These are phyloP conservation scores for Hydractinia echinata DNA, from an alignment of 30 jellyfish, hydroid and myxozoan genomes.

Conservation along the genomic window DNA sequence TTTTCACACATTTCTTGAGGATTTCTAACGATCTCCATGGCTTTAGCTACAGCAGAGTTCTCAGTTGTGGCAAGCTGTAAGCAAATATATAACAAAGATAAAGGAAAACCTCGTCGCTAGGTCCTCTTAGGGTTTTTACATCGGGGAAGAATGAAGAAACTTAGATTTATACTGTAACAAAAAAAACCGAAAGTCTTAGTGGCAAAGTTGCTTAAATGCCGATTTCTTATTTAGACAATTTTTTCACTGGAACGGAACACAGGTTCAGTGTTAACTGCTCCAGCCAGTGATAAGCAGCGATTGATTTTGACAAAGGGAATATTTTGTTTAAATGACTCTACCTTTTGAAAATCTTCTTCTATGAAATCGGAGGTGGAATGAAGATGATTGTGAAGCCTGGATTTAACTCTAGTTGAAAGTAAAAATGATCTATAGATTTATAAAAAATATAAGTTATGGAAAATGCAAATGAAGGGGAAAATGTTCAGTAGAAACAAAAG, in stretches of 20 bases:
- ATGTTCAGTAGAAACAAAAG: not conserved
- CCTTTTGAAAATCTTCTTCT: constrained; percentile 64
- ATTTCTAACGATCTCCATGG: constrained; percentile 55
- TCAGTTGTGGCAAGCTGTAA: constrained; percentile 69
- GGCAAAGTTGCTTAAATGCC: no score
- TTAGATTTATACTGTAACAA: not conserved
- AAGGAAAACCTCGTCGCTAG: no score
- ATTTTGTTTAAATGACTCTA: not conserved
- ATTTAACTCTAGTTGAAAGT: constrained; percentile 50
- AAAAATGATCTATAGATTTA: no score
- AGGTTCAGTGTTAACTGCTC: no score
- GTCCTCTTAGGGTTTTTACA: not conserved
- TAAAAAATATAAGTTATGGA: no score
- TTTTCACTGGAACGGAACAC: no score
- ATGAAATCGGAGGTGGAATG: constrained; percentile 65
- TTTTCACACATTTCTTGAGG: constrained; percentile 80
- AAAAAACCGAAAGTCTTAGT: not conserved
- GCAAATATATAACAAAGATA: not conserved
- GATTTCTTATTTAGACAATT: no score
- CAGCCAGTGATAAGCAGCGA: no score
- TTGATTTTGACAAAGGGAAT: no score
- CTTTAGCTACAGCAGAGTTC: constrained; percentile 45
- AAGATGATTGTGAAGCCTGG: constrained; percentile 68
- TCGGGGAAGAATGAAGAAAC: not conserved
- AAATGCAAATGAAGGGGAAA: not conserved